These are phyloP conservation scores for Eledona agricola DNA, from an alignment of 2,888 invertebrate genomes.

Conservation along the genomic window DNA sequence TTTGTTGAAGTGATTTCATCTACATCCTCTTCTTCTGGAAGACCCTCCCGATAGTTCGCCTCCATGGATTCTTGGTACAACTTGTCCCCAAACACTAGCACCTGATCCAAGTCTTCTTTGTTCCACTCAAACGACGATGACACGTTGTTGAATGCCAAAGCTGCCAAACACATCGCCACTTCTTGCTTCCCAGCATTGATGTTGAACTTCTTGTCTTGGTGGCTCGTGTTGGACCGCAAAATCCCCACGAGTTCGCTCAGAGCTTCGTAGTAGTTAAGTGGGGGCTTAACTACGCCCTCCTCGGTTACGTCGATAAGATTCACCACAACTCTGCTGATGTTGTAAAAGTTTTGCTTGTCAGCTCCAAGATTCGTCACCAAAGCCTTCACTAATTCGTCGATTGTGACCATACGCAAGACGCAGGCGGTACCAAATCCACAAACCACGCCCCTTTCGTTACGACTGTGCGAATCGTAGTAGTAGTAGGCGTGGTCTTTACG, in stretches of 20 bases:
- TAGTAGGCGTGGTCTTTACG: constrained; percentile 63
- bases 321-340: constrained; percentile 53
- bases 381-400: constrained; percentile 55
- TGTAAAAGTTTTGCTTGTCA: constrained; percentile 51
- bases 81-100: constrained; percentile 56
- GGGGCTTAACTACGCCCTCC: constrained; percentile 56
- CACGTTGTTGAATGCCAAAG: constrained; percentile 55
- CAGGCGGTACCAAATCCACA: constrained; percentile 60
- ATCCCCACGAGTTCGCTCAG: constrained; percentile 60
- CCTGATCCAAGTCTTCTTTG: constrained; percentile 53
- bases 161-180: constrained; percentile 56
- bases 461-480: constrained; percentile 69
- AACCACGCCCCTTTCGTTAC: constrained; percentile 66
- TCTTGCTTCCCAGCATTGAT: constrained; percentile 56
- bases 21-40: constrained; percentile 39
- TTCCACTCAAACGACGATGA: constrained; percentile 54
- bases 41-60: constrained; percentile 35
- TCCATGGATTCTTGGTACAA: constrained; percentile 53
- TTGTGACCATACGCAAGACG: constrained; percentile 55
- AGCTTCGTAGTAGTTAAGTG: constrained; percentile 59
- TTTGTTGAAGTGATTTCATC: constrained; percentile 35
- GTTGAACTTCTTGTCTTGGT: constrained; percentile 49
- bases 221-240: constrained; percentile 51
- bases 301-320: constrained; percentile 49
- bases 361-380: constrained; percentile 58